Evolutionary conservation across 2,797 vertebrate genomes (phyloP).

Genomic region (Sciaenops ocellatus): DNA sequence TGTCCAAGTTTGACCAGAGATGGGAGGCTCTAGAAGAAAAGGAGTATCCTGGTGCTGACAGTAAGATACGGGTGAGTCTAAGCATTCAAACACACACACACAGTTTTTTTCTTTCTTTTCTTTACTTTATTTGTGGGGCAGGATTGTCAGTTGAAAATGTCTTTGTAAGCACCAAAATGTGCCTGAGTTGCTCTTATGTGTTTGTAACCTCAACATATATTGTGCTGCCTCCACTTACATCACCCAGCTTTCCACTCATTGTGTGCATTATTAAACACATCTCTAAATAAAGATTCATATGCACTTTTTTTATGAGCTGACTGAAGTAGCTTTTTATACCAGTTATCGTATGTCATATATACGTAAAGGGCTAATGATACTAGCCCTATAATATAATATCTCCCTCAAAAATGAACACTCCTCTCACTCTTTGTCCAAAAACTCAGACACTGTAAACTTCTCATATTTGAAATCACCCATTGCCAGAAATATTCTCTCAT

Average conservation of each 20-base stretch:
- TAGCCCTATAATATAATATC: neutral
- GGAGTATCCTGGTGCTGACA: conserved; percentile 98
- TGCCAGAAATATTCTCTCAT: neutral
- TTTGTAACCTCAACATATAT: conserved; percentile 9
- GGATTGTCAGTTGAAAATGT: conserved; percentile 1
- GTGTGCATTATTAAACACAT: conserved; percentile 44
- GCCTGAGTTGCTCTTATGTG: conserved; percentile 6
- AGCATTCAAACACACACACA: neutral
- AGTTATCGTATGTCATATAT: neutral
- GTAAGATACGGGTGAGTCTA: conserved; percentile 84
- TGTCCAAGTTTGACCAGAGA: conserved; percentile 97
- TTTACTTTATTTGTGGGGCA: neutral
- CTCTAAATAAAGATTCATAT: conserved; percentile 3
- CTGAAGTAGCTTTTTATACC: neutral
- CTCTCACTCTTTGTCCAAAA: conserved; percentile 1
- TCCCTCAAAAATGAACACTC: conserved; percentile 9
- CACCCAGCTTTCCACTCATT: neutral
- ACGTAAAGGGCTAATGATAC: neutral
- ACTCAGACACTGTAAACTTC: neutral
- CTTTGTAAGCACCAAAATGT: conserved; percentile 20
- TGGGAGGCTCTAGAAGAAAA: conserved; percentile 98
- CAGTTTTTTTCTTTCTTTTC: neutral
- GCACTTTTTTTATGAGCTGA: conserved; percentile 15
- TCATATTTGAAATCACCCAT: conserved; percentile 11
- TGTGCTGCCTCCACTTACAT: neutral